Percentiles rank a stretch among this genome's conserved stretches.
These are phyloP conservation scores for Ondatra zibethicus DNA, from an alignment of 2,113 vertebrate genomes.

Conservation along the genomic window DNA sequence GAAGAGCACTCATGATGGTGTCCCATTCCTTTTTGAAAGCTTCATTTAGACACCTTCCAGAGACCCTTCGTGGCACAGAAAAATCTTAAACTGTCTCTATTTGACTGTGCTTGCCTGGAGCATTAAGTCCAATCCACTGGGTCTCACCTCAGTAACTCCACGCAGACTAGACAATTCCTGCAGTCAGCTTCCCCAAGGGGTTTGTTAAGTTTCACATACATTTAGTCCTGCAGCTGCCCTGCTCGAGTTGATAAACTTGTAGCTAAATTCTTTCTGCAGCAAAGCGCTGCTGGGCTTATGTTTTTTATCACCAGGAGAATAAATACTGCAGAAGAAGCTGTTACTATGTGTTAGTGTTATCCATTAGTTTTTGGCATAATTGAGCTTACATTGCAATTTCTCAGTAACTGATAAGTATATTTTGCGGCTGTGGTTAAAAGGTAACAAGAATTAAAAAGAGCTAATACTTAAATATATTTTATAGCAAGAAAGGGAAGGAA, in stretches of 20 bases:
- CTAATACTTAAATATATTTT: slow-evolving; percentile 69
- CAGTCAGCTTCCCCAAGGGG: slow-evolving; percentile 91
- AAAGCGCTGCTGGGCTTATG: slow-evolving; percentile 72
- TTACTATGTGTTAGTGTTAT: slow-evolving; percentile 74
- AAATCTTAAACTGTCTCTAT: slow-evolving; percentile 91
- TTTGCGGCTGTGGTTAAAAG: slow-evolving; percentile 80
- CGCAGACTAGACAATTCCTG: slow-evolving; percentile 92
- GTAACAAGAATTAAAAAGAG: slow-evolving; percentile 72
- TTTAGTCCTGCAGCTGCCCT: slow-evolving; percentile 93
- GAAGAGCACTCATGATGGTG: slow-evolving; percentile 82
- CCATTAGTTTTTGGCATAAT: slow-evolving; percentile 81
- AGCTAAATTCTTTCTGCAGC: slow-evolving; percentile 86
- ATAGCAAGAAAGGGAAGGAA: slow-evolving; percentile 39
- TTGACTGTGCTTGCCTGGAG: slow-evolving; percentile 93
- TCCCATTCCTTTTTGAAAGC: slow-evolving; percentile 87
- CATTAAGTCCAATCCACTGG: slow-evolving; percentile 93
- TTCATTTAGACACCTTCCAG: slow-evolving; percentile 89
- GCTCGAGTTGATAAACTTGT: slow-evolving; percentile 94
- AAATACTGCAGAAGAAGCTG: slow-evolving; percentile 80
- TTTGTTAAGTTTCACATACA: slow-evolving; percentile 95
- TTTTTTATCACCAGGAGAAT: slow-evolving; percentile 84
- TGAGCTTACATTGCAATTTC: slow-evolving; percentile 80
- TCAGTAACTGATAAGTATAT: slow-evolving; percentile 84
- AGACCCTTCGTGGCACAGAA: slow-evolving; percentile 87
- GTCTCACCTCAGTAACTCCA: slow-evolving; percentile 93